Base-by-base conservation (phyloP, 2,797 vertebrate species). In the Gymnoscopelus braueri region DNA sequence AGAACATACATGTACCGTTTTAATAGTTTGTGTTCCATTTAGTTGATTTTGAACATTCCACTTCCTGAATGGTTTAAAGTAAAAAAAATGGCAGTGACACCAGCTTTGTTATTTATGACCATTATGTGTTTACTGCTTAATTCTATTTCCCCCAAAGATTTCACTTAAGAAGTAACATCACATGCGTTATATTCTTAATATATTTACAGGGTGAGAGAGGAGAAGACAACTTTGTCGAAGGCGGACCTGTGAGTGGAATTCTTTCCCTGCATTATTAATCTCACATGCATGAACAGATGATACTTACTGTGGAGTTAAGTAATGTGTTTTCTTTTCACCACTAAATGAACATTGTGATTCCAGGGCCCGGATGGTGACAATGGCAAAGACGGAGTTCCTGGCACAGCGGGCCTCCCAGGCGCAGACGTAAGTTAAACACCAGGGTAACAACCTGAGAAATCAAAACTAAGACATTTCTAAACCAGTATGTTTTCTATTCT, bases 341-440 rank as follows among this genome's bases (percentile, higher is more conserved):
- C 8, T 9, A 32, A 4, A 0, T 70, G 19, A 60, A 32, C 54
- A 53, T 65, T 69, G 39, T 81, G 49, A 44, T 81, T 80, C 8
- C 79, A 99, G 97, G 97, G 97, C 50, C 79, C 79, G 0, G 91
- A 94, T 26, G 97, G 97, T 10, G 95, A 96, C 0, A 82, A 94
- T 5, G 97, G 96, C 35, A 95, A 90, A 81, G 90, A 95, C 1
- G 97, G 97, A 75, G 87, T 84, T 60, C 76, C 94, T 0, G 97
- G 97, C 71, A 75, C 93, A 68, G 84, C 96, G 2, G 97, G 97
- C 35, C 92, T 94, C 5, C 95, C 96, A 0, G 97, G 97, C 3
- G 94, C 95, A 39, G 97, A 99, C 71, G 97, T 98, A 75, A 96
- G 97, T 96, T 83, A 35, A 65, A 13, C 55, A 26, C 11, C 29